Evolutionary conservation across 1,140 invertebrate genomes (phyloP).

Genomic region (Drosophila rufa): DNA sequence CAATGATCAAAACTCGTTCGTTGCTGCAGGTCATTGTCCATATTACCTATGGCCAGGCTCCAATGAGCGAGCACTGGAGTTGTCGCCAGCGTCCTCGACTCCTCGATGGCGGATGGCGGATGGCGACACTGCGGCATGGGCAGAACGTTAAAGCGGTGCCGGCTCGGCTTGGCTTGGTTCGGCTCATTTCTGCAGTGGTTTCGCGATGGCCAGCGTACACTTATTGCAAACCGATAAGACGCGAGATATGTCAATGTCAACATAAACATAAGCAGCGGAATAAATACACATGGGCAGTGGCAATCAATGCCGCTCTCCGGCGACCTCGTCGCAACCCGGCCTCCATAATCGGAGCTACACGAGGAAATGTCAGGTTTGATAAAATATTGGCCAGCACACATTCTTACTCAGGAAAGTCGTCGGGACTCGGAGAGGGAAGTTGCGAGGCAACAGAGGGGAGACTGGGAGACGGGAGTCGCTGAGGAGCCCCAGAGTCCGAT

Average conservation of each 20-base stretch:
- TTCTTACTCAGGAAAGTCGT: slow-evolving; percentile 59
- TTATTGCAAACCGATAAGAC: slow-evolving; percentile 63
- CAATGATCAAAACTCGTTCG: slow-evolving; percentile 28
- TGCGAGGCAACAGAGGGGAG: slow-evolving; percentile 33
- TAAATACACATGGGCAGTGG: slow-evolving; percentile 66
- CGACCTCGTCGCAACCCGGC: slow-evolving; percentile 37
- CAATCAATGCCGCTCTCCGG: slow-evolving; percentile 39
- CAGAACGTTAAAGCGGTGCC: slow-evolving; percentile 34
- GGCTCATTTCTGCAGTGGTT: slow-evolving; percentile 35
- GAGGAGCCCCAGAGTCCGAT: slow-evolving; percentile 12
- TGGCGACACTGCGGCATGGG: slow-evolving; percentile 32
- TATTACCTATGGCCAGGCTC: slow-evolving; percentile 16
- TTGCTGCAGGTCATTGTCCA: slow-evolving; percentile 47
- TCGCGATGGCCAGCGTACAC: slow-evolving; percentile 47
- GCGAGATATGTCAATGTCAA: slow-evolving; percentile 71
- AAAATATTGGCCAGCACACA: slow-evolving; percentile 75
- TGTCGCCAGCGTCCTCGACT: slow-evolving; percentile 32
- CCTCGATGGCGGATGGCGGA: not conserved
- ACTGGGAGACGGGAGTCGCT: slow-evolving; percentile 1
- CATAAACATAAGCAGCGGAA: slow-evolving; percentile 64
- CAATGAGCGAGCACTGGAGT: slow-evolving; percentile 27
- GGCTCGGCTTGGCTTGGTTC: slow-evolving; percentile 7
- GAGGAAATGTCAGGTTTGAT: slow-evolving; percentile 74
- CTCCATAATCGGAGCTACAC: slow-evolving; percentile 70
- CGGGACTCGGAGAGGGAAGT: slow-evolving; percentile 1